Evolutionary conservation across 2,113 vertebrate species (phyloP), one percentile per base, ranked within the genome.

Genomic region (Pandion haliaetus): DNA sequence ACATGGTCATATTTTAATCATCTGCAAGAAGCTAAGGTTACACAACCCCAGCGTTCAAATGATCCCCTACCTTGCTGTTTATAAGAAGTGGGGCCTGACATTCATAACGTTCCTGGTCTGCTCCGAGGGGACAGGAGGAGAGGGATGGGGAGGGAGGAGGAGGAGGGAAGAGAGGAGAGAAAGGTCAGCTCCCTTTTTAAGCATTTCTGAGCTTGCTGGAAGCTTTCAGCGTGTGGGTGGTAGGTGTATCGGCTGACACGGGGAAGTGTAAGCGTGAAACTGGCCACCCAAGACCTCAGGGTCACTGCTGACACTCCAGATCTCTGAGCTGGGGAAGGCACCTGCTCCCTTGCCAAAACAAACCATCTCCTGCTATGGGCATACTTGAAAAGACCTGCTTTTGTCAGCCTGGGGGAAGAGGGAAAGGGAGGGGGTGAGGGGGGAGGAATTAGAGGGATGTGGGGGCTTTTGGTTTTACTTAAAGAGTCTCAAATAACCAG

Each of bases 281-380:
- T 94, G 98, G 97, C 98, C 98, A 98, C 98, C 98, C 98, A 98
- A 97, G 98, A 96, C 98, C 98, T 95, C 66, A 28, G 98, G 96
- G 98, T 98, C 98, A 98, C 97, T 80, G 86, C 98, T 98, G 98
- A 98, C 98, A 97, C 96, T 97, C 97, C 97, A 97, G 96, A 97
- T 98, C 98, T 97, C 95, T 1, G 20, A 67, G 62, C 90, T 77
- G 90, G 95, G 96, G 97, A 98, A 98, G 98, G 98, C 98, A 98
- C 98, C 98, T 98, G 98, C 97, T 97, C 67, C 40, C 87, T 92
- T 98, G 98, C 98, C 98, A 98, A 98, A 98, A 98, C 97, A 98
- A 98, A 98, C 98, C 98, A 69, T 97, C 90, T 97, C 96, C 95
- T 93, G 96, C 96, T 94, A 92, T 70, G 97, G 98, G 96, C 93